Conservation (phyloP, 1,140 invertebrate genomes). For the Potamilus streckersoni region DNA sequence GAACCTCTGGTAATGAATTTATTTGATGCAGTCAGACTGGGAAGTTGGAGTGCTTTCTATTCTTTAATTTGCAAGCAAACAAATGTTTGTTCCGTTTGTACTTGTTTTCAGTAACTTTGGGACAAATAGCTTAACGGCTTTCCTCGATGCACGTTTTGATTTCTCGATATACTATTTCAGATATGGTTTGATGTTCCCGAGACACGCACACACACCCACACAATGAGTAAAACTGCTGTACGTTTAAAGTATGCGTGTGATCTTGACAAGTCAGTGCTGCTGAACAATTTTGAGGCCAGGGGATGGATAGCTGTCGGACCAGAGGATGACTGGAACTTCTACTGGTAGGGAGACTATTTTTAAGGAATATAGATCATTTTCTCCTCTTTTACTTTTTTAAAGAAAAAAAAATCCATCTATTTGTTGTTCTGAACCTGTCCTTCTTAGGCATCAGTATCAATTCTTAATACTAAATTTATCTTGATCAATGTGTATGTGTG, state of each 20-base stretch:
- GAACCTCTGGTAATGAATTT: too few relatives aligned
- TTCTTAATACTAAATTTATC: too few relatives aligned
- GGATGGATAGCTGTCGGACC: constrained; percentile 91
- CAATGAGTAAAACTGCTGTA: constrained; percentile 35
- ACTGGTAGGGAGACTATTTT: constrained; percentile 76
- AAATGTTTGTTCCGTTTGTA: neutral
- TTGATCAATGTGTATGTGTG: too few relatives aligned
- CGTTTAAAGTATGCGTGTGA: constrained; percentile 83
- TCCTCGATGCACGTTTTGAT: neutral
- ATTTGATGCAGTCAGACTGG: too few relatives aligned
- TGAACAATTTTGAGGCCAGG: constrained; percentile 92
- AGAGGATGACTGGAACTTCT: constrained; percentile 97
- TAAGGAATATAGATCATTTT: too few relatives aligned
- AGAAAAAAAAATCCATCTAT: too few relatives aligned
- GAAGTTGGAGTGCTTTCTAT: too few relatives aligned
- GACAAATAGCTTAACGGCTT: neutral
- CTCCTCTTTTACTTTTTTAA: too few relatives aligned
- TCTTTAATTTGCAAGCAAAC: neutral
- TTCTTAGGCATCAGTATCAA: too few relatives aligned
- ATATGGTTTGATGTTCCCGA: neutral
- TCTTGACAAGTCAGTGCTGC: constrained; percentile 93
- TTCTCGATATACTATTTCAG: neutral
- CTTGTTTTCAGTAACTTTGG: neutral
- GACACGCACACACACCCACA: neutral
- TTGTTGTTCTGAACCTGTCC: too few relatives aligned